Conservation (phyloP, 2,888 invertebrate genomes). For the Serrognathus titanus region DNA sequence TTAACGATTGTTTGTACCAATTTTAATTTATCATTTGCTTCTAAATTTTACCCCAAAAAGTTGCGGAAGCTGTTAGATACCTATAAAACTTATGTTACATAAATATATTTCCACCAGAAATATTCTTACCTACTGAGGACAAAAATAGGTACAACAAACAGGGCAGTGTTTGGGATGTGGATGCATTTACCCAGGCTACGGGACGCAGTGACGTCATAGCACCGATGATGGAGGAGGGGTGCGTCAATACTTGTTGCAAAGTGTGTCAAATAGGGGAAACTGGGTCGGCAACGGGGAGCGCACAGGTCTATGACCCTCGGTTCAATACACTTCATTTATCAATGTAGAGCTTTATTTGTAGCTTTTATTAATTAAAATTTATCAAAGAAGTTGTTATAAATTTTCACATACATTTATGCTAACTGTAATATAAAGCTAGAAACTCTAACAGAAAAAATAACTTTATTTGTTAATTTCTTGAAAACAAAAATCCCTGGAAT, state of each 20-base stretch:
- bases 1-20: too few relatives aligned
- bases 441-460: too few relatives aligned
- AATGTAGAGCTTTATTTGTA: constrained; percentile 18
- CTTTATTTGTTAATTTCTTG: too few relatives aligned
- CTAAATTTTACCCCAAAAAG: too few relatives aligned
- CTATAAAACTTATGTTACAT: too few relatives aligned
- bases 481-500: too few relatives aligned
- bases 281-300: constrained; percentile 44
- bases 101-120: too few relatives aligned
- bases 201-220: constrained; percentile 47
- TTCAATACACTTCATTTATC: constrained; percentile 36
- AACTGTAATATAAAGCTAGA: background rate
- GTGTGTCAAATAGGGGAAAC: constrained; percentile 48
- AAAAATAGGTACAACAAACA: constrained; percentile 10
- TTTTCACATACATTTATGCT: background rate
- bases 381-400: background rate
- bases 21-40: too few relatives aligned
- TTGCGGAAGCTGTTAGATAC: too few relatives aligned
- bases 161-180: constrained; percentile 33
- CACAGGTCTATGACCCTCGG: constrained; percentile 38
- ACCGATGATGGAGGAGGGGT: constrained; percentile 35
- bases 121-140: constrained; percentile 25
- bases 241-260: constrained; percentile 53
- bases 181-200: constrained; percentile 51
- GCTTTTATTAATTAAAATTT: constrained; percentile 21